phyloP scores from a whole-genome alignment of 2,113 vertebrate genomes.

The Recurvirostra avosetta region DNA sequence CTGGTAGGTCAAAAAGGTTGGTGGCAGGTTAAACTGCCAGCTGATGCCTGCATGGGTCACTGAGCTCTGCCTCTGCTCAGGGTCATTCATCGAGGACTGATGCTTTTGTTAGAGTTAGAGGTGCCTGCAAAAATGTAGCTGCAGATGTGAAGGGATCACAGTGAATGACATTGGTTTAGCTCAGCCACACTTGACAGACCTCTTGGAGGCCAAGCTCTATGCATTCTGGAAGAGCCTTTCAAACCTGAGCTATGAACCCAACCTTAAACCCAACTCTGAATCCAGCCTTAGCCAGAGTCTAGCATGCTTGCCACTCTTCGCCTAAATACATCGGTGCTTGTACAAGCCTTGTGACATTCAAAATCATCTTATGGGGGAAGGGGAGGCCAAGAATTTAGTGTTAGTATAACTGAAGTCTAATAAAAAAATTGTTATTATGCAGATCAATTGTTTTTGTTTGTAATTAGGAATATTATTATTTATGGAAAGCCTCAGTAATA shows the following conservation, averaged over 20 bases:
- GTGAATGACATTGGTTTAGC: not conserved
- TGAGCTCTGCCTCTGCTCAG: not conserved
- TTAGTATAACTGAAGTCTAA: not conserved
- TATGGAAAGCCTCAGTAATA: not conserved
- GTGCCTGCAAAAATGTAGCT: not conserved
- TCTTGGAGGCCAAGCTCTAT: not conserved
- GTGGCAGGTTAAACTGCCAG: not conserved
- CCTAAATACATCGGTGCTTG: not conserved
- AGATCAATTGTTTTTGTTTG: not conserved
- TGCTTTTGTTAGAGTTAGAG: not conserved
- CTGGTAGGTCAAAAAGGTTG: not conserved
- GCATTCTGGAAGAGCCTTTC: not conserved
- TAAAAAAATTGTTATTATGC: not conserved
- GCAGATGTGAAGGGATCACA: not conserved
- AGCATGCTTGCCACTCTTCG: not conserved
- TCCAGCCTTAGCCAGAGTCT: not conserved
- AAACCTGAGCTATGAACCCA: not conserved
- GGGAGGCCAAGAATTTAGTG: not conserved
- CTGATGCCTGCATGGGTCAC: not conserved
- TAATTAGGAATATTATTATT: not conserved
- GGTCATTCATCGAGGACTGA: not conserved
- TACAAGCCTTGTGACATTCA: not conserved
- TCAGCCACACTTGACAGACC: not conserved
- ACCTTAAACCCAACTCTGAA: not conserved
- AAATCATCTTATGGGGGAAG: not conserved